phyloP scores from a whole-genome alignment of 2,113 vertebrate species.

The Psilopsiagon aymara region DNA sequence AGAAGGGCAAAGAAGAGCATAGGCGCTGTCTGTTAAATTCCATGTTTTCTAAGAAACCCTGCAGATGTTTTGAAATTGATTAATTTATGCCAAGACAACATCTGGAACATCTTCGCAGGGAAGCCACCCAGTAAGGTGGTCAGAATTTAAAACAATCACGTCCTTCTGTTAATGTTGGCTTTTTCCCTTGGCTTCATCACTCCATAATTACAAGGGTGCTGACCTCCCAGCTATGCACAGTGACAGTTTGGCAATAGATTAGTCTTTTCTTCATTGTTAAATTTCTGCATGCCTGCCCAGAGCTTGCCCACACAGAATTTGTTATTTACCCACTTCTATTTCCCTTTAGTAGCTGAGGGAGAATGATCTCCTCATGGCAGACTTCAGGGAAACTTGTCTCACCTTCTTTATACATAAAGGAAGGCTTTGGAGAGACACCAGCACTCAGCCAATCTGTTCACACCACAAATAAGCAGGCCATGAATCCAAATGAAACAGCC shows the following conservation, averaged over 20 bases:
- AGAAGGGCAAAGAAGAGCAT: background rate
- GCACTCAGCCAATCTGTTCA: background rate
- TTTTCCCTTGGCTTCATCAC: background rate
- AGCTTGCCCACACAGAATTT: background rate
- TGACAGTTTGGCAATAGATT: background rate
- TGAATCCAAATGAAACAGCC: background rate
- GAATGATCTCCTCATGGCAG: background rate
- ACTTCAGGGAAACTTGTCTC: background rate
- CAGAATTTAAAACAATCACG: conserved; percentile 36
- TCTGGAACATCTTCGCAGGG: conserved; percentile 61
- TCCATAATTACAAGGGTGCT: background rate
- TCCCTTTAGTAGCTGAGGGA: background rate
- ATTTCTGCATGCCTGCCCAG: background rate
- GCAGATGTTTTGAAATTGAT: conserved; percentile 47
- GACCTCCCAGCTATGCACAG: background rate
- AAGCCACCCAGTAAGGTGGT: conserved; percentile 69
- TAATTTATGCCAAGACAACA: conserved; percentile 56
- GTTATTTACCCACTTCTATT: background rate
- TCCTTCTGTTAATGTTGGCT: conserved; percentile 42
- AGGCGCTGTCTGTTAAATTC: background rate
- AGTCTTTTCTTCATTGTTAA: background rate
- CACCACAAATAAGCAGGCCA: background rate
- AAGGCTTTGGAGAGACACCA: background rate
- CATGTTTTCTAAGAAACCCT: conserved; percentile 16
- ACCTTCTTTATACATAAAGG: background rate